Evolutionary conservation across 2,888 invertebrate species (phyloP).

Genomic region (Agrenia bidenticulata): DNA sequence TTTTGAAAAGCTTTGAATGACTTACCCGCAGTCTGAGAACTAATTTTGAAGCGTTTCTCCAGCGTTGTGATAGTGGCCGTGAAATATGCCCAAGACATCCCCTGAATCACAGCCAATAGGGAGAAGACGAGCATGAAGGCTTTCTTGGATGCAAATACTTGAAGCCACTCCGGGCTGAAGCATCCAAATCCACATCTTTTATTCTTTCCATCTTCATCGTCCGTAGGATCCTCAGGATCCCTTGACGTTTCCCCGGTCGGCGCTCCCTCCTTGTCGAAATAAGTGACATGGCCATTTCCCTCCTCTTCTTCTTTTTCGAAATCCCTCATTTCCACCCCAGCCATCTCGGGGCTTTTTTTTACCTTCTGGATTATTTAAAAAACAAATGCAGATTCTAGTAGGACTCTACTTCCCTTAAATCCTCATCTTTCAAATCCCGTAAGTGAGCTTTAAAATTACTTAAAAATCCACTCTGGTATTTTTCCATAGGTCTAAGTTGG

Average conservation of each 20-base stretch:
- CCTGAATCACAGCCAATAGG: slow-evolving; percentile 63
- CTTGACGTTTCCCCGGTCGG: not conserved
- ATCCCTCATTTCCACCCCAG: not conserved
- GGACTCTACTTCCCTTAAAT: too few relatives aligned
- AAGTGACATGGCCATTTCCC: not conserved
- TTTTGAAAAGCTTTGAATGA: not conserved
- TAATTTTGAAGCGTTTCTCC: slow-evolving; percentile 72
- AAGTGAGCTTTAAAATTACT: too few relatives aligned
- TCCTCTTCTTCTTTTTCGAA: not conserved
- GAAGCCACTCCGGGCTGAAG: slow-evolving; percentile 64
- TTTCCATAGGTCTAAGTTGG: too few relatives aligned
- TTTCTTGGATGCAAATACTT: slow-evolving; percentile 64
- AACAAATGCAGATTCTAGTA: too few relatives aligned
- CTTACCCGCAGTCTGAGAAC: slow-evolving; percentile 68
- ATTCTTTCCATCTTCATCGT: not conserved
- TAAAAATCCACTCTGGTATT: too few relatives aligned
- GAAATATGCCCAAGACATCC: slow-evolving; percentile 70
- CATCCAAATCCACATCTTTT: slow-evolving; percentile 61
- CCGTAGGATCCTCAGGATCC: not conserved
- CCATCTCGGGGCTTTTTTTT: too few relatives aligned
- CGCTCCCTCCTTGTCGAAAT: slow-evolving; percentile 6
- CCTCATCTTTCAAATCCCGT: too few relatives aligned
- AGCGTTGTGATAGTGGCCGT: slow-evolving; percentile 73
- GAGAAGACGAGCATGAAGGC: slow-evolving; percentile 66
- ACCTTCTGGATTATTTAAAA: too few relatives aligned